phyloP scores from a whole-genome alignment of 2,888 invertebrate genomes.

The Xanthia togata region DNA sequence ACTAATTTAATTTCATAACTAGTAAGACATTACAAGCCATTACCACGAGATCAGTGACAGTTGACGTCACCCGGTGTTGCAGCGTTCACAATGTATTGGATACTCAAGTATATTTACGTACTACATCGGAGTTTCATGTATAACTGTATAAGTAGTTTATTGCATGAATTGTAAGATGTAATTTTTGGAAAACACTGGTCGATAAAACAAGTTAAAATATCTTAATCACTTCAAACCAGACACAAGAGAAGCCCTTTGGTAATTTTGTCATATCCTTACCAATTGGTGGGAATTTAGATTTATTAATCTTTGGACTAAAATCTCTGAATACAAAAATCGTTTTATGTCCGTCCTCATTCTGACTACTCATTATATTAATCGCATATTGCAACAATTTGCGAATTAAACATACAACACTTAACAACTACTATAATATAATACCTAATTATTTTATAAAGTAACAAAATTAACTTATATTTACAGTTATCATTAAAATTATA shows the following conservation, averaged over 20 bases:
- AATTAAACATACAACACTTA: conserved; percentile 91
- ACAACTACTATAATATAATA: conserved; percentile 89
- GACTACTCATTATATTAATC: conserved; percentile 87
- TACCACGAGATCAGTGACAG: conserved; percentile 90
- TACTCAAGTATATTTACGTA: conserved; percentile 53
- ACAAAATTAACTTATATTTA: conserved; percentile 91
- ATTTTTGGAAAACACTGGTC: conserved; percentile 60
- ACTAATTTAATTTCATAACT: conserved; percentile 90
- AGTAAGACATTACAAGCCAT: conserved; percentile 90
- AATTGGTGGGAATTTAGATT: conserved; percentile 88
- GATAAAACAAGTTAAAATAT: conserved; percentile 56
- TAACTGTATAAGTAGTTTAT: conserved; percentile 56
- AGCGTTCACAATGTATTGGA: conserved; percentile 59
- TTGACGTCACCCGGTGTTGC: conserved; percentile 85
- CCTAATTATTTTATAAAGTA: conserved; percentile 90
- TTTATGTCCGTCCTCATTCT: conserved; percentile 86
- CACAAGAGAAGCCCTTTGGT: conserved; percentile 81
- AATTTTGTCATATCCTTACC: conserved; percentile 82
- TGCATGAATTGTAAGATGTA: conserved; percentile 58
- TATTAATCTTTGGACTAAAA: conserved; percentile 87
- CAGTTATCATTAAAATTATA: conserved; percentile 88
- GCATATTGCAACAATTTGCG: conserved; percentile 90
- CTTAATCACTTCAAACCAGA: conserved; percentile 67
- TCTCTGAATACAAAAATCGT: conserved; percentile 80
- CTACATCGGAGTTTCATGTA: conserved; percentile 64